These are phyloP conservation scores for Tetragonula clypearis DNA, from an alignment of 1,140 invertebrate species.

Conservation along the genomic window DNA sequence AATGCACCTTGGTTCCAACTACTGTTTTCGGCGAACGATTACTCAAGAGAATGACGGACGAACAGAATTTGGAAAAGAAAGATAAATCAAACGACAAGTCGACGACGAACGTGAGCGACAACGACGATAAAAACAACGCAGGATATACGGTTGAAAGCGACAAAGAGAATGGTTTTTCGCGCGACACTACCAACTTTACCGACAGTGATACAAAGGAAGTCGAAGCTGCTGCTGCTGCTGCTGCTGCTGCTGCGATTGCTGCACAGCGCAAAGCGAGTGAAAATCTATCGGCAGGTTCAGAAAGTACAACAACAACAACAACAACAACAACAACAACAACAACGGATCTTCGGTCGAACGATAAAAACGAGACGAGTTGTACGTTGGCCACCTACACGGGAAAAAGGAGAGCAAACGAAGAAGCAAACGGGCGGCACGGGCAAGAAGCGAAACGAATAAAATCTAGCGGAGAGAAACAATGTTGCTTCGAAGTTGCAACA, in stretches of 20 bases:
- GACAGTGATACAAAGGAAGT: too few species aligned
- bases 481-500: background rate
- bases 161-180: conserved; percentile 59
- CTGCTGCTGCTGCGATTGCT: too few species aligned
- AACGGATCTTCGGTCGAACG: background rate
- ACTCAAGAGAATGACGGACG: conserved; percentile 65
- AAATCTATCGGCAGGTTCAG: background rate
- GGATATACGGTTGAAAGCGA: conserved; percentile 44
- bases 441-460: background rate
- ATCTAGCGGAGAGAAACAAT: background rate
- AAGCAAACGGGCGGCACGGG: background rate
- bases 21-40: conserved; percentile 75
- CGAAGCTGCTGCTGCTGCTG: too few species aligned
- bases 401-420: conserved; percentile 11
- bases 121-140: background rate
- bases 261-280: background rate
- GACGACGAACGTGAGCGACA: background rate
- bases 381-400: background rate
- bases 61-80: conserved; percentile 54
- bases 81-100: conserved; percentile 22
- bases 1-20: conserved; percentile 18
- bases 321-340: background rate
- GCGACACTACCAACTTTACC: background rate
- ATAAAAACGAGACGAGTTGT: background rate
- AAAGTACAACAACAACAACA: background rate